A percentile compares a stretch with the other conserved stretches of the same genome.
Evolutionary conservation across 2,797 vertebrate genomes (phyloP).

Genomic region (Nyctibius grandis): DNA sequence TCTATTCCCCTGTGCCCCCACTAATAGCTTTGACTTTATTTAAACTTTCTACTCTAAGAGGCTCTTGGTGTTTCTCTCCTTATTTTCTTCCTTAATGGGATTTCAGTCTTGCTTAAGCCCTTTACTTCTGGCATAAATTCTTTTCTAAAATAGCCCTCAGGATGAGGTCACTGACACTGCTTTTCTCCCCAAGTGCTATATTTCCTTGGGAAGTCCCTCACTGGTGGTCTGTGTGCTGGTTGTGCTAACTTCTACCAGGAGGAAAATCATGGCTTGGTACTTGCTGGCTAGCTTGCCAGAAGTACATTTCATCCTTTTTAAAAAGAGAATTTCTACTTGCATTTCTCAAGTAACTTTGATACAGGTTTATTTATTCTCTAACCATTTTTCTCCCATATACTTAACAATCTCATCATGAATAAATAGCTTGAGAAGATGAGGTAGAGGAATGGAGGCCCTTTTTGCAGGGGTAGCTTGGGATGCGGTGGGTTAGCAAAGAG

Average conservation of each 20-base stretch:
- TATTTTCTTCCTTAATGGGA: not conserved
- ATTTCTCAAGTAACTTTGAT: not conserved
- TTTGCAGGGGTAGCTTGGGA: accelerated
- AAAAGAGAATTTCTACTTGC: not conserved
- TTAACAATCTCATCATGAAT: not conserved
- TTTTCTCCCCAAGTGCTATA: not conserved
- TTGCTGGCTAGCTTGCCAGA: not conserved
- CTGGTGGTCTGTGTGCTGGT: not conserved
- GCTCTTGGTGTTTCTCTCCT: not conserved
- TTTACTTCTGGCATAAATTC: not conserved
- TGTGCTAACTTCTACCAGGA: not conserved
- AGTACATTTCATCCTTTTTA: not conserved
- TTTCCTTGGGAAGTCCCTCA: not conserved
- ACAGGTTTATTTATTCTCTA: not conserved
- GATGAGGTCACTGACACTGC: not conserved
- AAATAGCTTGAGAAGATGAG: not conserved
- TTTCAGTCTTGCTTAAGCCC: not conserved
- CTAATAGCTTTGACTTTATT: not conserved
- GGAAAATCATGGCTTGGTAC: not conserved
- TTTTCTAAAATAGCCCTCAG: not conserved
- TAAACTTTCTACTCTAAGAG: not conserved
- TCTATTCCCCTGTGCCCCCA: not conserved
- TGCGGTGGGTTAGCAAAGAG: not conserved
- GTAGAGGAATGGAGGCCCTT: not conserved
- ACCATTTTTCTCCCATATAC: not conserved